Evolutionary conservation across 2,113 vertebrate genomes (phyloP).

Genomic region (Phyllostomus hastatus): DNA sequence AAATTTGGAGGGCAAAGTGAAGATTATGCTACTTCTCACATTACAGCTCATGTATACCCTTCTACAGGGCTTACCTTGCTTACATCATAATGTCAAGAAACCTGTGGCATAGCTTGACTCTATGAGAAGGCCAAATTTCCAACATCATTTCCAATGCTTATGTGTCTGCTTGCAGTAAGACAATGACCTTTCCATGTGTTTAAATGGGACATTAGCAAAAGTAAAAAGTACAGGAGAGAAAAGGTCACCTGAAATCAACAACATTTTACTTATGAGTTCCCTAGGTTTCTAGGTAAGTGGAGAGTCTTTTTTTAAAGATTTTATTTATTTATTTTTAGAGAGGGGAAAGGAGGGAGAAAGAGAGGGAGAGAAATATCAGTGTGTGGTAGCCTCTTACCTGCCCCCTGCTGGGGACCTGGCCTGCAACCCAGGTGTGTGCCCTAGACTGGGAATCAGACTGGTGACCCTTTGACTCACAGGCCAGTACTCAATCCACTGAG

Average conservation of each 20-base stretch:
- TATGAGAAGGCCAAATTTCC: neutral
- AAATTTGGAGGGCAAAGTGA: neutral
- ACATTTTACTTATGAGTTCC: conserved; percentile 49
- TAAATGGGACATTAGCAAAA: conserved; percentile 64
- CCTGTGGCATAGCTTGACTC: neutral
- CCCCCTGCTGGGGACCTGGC: too few species aligned
- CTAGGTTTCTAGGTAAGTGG: conserved; percentile 13
- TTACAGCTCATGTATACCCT: neutral
- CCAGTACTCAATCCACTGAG: too few species aligned
- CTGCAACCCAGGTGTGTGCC: too few species aligned
- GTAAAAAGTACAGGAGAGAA: conserved; percentile 40
- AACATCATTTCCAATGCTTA: conserved; percentile 52
- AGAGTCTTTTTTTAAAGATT: neutral
- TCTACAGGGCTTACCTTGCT: neutral
- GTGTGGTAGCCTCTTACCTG: too few species aligned
- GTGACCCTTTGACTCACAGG: too few species aligned
- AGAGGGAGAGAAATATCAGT: too few species aligned
- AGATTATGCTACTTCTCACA: neutral
- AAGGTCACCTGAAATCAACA: conserved; percentile 61
- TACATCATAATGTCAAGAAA: conserved; percentile 27
- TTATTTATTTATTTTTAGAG: too few species aligned
- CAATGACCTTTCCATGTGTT: conserved; percentile 60
- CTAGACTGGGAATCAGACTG: too few species aligned
- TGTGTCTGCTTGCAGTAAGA: conserved; percentile 25
- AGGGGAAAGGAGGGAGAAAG: too few species aligned